Base-by-base conservation (phyloP, 2,113 vertebrate genomes). In the Aegithalos caudatus region DNA sequence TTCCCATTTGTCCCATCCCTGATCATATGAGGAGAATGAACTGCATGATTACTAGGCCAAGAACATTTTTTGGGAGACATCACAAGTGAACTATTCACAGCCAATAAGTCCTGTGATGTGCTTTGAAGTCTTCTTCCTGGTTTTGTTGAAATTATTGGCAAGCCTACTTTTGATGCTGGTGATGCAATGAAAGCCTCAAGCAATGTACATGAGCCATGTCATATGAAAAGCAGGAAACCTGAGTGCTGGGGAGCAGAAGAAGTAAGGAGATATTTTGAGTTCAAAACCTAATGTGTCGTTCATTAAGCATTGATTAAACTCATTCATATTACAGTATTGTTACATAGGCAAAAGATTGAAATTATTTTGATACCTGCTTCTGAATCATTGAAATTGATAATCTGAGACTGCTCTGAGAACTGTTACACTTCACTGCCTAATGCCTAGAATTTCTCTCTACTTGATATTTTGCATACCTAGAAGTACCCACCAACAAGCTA, bases 31-130 rank as follows among this genome's bases (percentile, higher is more conserved):
- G 37, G 22, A 77, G 25, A 90, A 92, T 12, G 23, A 77, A 44
- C 33, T 37, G 21, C 12, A 40, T 0, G 0, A 58, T 44, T 58
- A 0, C 13, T 85, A 28, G 10, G 35, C 22, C 58, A 72, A 61
- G 27, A 76, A 31, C 23, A 11, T 15, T 47, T 60, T 74, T 44
- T 12, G 7, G 29, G 24, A 1, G 16, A 1, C n/a, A 40, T 66
- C 23, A 86, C 23, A 94, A 90, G 62, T 28, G 35, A 37, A 3
- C 50, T 76, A 70, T 92, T 88, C 57, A 93, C 13, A 62, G 22
- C 7, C 12, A 58, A 0, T 20, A 62, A 31, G 13, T 77, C 93
- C 37, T 81, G 25, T 93, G 74, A 81, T 42, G 25, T 24, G 3
- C 22, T 56, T 86, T 87, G 33, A 54, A 45, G 15, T 88, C 31